These are phyloP conservation scores for Podargus strigoides DNA, from an alignment of 2,797 vertebrate species.

Conservation along the genomic window DNA sequence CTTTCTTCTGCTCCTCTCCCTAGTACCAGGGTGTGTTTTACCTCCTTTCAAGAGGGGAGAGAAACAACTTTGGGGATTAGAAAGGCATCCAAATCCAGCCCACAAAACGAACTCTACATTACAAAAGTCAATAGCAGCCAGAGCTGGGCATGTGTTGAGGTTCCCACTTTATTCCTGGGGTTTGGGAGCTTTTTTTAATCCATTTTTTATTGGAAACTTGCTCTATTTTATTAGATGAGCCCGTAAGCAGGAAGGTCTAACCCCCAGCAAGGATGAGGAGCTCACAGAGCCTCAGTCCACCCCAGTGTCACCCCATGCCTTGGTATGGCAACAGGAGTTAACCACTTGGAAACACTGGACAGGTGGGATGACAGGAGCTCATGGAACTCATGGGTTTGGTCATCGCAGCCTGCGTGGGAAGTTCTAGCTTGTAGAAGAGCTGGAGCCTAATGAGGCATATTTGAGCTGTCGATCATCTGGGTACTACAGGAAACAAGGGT, in stretches of 20 bases:
- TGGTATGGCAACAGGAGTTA: background rate
- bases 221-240: background rate
- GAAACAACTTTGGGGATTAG: background rate
- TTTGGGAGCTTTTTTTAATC: background rate
- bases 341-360: background rate
- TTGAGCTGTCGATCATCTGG: background rate
- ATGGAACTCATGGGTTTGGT: background rate
- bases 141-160: background rate
- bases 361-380: background rate
- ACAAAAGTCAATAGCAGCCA: background rate
- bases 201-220: background rate
- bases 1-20: background rate
- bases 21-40: background rate
- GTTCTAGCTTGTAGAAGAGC: background rate
- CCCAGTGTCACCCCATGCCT: accelerated
- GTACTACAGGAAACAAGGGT: background rate
- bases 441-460: background rate
- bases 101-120: background rate
- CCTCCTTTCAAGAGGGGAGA: background rate
- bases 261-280: background rate
- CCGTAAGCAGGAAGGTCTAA: background rate
- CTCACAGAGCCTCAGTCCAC: background rate
- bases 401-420: background rate
- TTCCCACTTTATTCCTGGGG: background rate
- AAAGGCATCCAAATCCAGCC: background rate